phyloP scores from a whole-genome alignment of 2,888 invertebrate genomes.

The Drosophila testacea region DNA sequence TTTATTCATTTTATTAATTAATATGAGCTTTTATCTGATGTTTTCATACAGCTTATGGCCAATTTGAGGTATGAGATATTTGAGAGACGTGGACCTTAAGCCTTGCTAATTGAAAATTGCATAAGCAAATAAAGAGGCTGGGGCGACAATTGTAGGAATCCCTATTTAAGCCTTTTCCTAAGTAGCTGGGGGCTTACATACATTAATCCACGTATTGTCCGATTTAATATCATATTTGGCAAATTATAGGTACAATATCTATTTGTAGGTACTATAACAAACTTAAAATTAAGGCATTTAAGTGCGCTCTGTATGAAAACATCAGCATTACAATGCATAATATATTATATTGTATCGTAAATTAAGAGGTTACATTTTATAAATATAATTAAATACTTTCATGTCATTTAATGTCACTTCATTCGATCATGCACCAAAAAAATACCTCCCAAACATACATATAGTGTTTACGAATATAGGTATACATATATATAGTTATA shows the following conservation, averaged over 20 bases:
- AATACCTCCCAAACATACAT: slow-evolving; percentile 27
- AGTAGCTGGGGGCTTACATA: slow-evolving; percentile 21
- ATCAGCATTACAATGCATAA: slow-evolving; percentile 49
- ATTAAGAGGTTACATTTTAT: slow-evolving; percentile 58
- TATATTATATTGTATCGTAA: slow-evolving; percentile 38
- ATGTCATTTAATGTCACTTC: slow-evolving; percentile 41
- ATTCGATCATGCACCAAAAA: slow-evolving; percentile 49
- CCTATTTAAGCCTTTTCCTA: slow-evolving; percentile 19
- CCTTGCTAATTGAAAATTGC: slow-evolving; percentile 64
- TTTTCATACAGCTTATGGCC: slow-evolving; percentile 55
- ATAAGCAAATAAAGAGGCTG: slow-evolving; percentile 38
- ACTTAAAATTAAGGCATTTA: slow-evolving; percentile 53
- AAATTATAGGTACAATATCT: slow-evolving; percentile 50
- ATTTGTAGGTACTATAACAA: slow-evolving; percentile 24
- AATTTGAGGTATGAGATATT: slow-evolving; percentile 28
- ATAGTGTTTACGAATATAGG: slow-evolving; percentile 27
- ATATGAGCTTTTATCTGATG: slow-evolving; percentile 70
- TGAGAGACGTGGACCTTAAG: slow-evolving; percentile 41
- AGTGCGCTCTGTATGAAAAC: slow-evolving; percentile 55
- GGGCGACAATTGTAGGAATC: neutral
- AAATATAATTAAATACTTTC: slow-evolving; percentile 64
- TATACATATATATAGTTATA: too few species aligned
- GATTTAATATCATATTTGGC: slow-evolving; percentile 46
- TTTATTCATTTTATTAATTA: slow-evolving; percentile 76
- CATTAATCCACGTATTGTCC: slow-evolving; percentile 31